Percentiles rank a stretch among this genome's conserved stretches.
phyloP scores from a whole-genome alignment of 2,797 vertebrate genomes.

The Chelidonichthys spinosus region DNA sequence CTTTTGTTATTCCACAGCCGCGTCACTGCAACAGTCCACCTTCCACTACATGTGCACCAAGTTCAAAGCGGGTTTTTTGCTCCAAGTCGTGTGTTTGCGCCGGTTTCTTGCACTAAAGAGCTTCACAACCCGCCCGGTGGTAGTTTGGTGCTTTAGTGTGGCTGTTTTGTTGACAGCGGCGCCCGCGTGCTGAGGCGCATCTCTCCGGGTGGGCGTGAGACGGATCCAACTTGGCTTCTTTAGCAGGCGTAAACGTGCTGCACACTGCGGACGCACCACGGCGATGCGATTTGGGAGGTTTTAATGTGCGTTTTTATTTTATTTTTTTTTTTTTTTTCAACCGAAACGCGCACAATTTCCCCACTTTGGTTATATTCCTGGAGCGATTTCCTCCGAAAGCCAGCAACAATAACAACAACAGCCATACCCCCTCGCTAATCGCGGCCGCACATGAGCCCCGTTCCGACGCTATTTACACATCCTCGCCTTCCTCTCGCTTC shows the following conservation, averaged over 20 bases:
- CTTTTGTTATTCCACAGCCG: slow-evolving; percentile 77
- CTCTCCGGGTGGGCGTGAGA: slow-evolving; percentile 83
- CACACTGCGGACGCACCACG: slow-evolving; percentile 18
- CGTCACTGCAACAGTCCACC: slow-evolving; percentile 68
- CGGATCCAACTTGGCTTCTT: slow-evolving; percentile 63
- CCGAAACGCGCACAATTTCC: neutral
- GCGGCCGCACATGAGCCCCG: slow-evolving; percentile 5
- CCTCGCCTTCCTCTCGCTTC: neutral
- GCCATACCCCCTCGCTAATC: slow-evolving; percentile 20
- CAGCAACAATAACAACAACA: slow-evolving; percentile 63
- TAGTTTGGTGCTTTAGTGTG: slow-evolving; percentile 30
- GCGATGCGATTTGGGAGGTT: neutral
- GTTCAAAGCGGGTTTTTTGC: slow-evolving; percentile 42
- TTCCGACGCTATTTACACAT: slow-evolving; percentile 16
- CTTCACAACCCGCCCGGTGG: rapidly evolving
- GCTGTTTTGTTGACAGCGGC: slow-evolving; percentile 78
- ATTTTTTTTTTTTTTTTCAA: too few species aligned
- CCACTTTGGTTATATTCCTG: slow-evolving; percentile 20
- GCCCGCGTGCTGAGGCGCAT: slow-evolving; percentile 75
- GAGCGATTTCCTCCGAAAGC: slow-evolving; percentile 1
- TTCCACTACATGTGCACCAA: slow-evolving; percentile 73
- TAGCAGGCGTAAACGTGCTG: slow-evolving; percentile 45
- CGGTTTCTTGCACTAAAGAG: rapidly evolving
- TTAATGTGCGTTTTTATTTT: rapidly evolving
- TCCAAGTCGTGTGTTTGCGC: neutral